Conservation (phyloP, 1,140 invertebrate genomes). For the Hermetia illucens region DNA sequence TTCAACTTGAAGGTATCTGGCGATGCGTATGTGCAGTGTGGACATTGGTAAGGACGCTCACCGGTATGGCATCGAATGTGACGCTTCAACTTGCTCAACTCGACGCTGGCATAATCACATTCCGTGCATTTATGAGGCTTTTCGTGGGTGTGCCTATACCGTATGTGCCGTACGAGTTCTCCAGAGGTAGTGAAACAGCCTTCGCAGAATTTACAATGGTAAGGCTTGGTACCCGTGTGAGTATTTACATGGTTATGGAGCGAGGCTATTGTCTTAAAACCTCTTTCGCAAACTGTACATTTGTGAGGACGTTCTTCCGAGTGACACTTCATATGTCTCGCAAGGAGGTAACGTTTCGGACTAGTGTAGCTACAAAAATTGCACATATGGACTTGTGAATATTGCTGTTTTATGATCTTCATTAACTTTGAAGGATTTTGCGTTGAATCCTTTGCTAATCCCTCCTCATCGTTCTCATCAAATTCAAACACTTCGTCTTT, state of each 20-base stretch:
- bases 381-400: conserved; percentile 59
- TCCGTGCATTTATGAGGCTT: conserved; percentile 90
- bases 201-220: conserved; percentile 86
- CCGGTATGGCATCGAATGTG: conserved; percentile 89
- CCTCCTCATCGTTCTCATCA: conserved; percentile 11
- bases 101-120: conserved; percentile 90
- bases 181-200: conserved; percentile 91
- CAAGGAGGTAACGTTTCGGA: conserved; percentile 74
- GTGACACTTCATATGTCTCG: conserved; percentile 90
- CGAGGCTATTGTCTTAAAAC: conserved; percentile 88
- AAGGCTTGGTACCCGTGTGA: conserved; percentile 89
- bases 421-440: conserved; percentile 48
- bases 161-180: conserved; percentile 82
- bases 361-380: conserved; percentile 84
- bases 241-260: conserved; percentile 94
- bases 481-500: conserved; percentile 20
- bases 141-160: conserved; percentile 87
- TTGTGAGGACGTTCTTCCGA: conserved; percentile 90
- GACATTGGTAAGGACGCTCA: conserved; percentile 59
- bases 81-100: conserved; percentile 81
- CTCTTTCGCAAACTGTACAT: conserved; percentile 80
- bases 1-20: conserved; percentile 96
- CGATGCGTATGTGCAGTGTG: conserved; percentile 93
- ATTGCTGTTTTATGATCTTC: conserved; percentile 45
- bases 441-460: too few species aligned